A percentile compares a stretch with the other conserved stretches of the same genome.
Conservation (phyloP, 2,797 vertebrate species). For the Triplophysa yarkandensis region DNA sequence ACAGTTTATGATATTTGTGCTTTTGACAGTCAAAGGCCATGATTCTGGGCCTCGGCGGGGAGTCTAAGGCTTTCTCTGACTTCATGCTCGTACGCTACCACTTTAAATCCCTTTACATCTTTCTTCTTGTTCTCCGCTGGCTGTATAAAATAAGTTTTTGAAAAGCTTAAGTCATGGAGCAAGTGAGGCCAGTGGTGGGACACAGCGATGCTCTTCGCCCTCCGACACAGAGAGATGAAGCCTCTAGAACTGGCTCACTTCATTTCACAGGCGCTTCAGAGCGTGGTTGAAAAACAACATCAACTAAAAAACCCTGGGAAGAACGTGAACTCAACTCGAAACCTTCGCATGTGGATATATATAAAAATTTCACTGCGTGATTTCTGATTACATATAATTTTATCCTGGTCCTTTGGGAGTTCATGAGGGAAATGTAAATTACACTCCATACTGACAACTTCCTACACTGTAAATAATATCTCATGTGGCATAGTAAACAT, state of each 20-base stretch:
- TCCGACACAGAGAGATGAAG: conserved; percentile 21
- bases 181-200: conserved; percentile 28
- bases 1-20: conserved; percentile 22
- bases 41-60: conserved; percentile 10
- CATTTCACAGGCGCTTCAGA: conserved; percentile 9
- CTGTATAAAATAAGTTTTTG: conserved; percentile 24
- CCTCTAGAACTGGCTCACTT: conserved; percentile 3
- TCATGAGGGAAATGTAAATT: conserved; percentile 3
- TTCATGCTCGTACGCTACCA: conserved; percentile 4
- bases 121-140: conserved; percentile 23
- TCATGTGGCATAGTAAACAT: no score
- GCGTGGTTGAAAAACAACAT: conserved; percentile 20
- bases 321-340: neutral
- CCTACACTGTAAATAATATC: no score
- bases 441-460: no score
- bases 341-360: neutral
- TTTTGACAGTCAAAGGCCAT: conserved; percentile 41
- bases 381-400: neutral
- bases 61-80: conserved; percentile 15
- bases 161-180: conserved; percentile 33
- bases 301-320: neutral
- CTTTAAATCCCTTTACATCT: conserved; percentile 28
- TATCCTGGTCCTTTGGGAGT: conserved; percentile 11
- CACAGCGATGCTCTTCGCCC: conserved; percentile 25
- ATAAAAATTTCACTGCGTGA: neutral